Conservation (phyloP, 2,113 vertebrate species). For the human (Homo sapiens) region GRCh38 chr5:167257001-167257500, state of each 20-base stretch:
- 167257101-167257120: slow-evolving; percentile 63
- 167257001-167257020: slow-evolving; percentile 48
- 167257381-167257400: not conserved
- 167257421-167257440: not conserved
- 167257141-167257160: slow-evolving; percentile 71
- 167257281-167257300: not conserved
- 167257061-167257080: slow-evolving; percentile 41
- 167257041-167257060: slow-evolving; percentile 47
- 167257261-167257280: not conserved
- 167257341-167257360: not conserved
- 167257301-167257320: not conserved
- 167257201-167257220: not conserved
- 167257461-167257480: not conserved
- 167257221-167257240: not conserved
- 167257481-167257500: slow-evolving; percentile 6
- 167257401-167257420: not conserved
- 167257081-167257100: slow-evolving; percentile 64
- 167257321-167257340: not conserved
- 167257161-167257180: slow-evolving; percentile 63
- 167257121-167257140: slow-evolving; percentile 68
- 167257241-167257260: not conserved
- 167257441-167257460: not conserved
- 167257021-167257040: slow-evolving; percentile 49
- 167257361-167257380: not conserved
- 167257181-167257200: slow-evolving; percentile 51